Evolutionary conservation across 2,113 vertebrate genomes (phyloP).

Genomic region (Peromyscus leucopus): DNA sequence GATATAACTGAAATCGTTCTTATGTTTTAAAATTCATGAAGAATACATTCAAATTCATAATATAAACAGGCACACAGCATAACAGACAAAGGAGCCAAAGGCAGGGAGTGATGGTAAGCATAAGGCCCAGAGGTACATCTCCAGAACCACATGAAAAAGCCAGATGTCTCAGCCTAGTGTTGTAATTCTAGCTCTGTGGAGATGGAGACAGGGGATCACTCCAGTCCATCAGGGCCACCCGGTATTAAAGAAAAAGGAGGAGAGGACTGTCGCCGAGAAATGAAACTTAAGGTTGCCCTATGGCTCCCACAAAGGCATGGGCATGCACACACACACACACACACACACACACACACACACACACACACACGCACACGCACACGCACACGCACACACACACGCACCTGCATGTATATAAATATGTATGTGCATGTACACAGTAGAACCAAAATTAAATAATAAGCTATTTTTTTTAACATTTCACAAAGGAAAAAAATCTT

Average conservation of each 20-base stretch:
- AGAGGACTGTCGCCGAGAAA: too few relatives aligned
- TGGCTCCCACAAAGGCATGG: not conserved
- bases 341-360: not conserved
- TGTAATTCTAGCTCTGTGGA: not conserved
- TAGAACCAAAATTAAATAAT: not conserved
- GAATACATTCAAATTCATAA: not conserved
- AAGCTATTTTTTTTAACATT: not conserved
- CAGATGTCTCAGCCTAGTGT: not conserved
- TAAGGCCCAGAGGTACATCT: too few relatives aligned
- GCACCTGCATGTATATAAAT: not conserved
- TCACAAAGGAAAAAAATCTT: not conserved
- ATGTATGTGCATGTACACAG: not conserved
- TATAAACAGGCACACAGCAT: not conserved
- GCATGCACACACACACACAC: fast-evolving
- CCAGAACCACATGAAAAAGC: not conserved
- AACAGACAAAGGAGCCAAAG: not conserved
- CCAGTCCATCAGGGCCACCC: not conserved
- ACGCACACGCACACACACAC: not conserved
- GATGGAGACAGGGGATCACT: not conserved
- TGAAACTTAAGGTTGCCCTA: not conserved
- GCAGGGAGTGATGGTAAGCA: too few relatives aligned
- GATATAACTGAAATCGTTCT: not conserved
- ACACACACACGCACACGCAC: not conserved
- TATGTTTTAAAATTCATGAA: not conserved
- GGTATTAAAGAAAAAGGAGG: not conserved